phyloP scores from a whole-genome alignment of 2,888 invertebrate species.

The Raillietiella orientalis region DNA sequence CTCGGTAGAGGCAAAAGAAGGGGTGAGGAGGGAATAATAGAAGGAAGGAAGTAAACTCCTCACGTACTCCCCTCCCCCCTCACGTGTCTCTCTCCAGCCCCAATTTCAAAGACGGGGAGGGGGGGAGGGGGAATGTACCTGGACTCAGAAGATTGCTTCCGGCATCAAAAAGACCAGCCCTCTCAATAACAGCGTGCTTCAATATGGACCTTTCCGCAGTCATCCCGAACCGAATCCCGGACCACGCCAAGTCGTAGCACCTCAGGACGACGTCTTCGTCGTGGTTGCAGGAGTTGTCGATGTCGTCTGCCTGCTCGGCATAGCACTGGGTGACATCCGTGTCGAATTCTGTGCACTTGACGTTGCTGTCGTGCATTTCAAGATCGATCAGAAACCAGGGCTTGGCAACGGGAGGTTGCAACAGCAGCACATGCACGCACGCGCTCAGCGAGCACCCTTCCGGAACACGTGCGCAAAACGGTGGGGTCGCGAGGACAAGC shows the following conservation, averaged over 20 bases:
- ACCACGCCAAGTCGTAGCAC: constrained; percentile 76
- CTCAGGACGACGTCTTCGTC: constrained; percentile 54
- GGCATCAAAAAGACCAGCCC: constrained; percentile 76
- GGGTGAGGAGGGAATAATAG: neutral
- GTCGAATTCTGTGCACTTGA: constrained; percentile 67
- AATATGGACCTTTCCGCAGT: constrained; percentile 55
- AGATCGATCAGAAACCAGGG: constrained; percentile 10
- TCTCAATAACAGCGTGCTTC: constrained; percentile 57
- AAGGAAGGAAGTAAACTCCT: too few relatives aligned
- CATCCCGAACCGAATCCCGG: constrained; percentile 63
- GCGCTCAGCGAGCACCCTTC: too few relatives aligned
- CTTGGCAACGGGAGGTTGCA: neutral
- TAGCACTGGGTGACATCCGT: constrained; percentile 53
- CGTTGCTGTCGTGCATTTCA: constrained; percentile 43
- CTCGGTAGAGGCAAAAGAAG: neutral
- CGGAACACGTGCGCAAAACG: too few relatives aligned
- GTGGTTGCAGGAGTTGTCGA: constrained; percentile 60
- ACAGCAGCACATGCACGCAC: too few relatives aligned
- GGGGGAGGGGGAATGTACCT: constrained; percentile 10
- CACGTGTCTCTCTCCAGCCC: too few relatives aligned
- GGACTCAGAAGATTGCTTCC: constrained; percentile 56
- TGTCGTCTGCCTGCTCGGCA: constrained; percentile 28
- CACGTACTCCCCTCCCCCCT: too few relatives aligned
- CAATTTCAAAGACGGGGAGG: neutral
- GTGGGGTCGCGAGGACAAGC: too few relatives aligned